Percentiles rank a stretch among this genome's conserved stretches.
phyloP scores from a whole-genome alignment of 1,140 invertebrate genomes.

The Colletes latitarsis region DNA sequence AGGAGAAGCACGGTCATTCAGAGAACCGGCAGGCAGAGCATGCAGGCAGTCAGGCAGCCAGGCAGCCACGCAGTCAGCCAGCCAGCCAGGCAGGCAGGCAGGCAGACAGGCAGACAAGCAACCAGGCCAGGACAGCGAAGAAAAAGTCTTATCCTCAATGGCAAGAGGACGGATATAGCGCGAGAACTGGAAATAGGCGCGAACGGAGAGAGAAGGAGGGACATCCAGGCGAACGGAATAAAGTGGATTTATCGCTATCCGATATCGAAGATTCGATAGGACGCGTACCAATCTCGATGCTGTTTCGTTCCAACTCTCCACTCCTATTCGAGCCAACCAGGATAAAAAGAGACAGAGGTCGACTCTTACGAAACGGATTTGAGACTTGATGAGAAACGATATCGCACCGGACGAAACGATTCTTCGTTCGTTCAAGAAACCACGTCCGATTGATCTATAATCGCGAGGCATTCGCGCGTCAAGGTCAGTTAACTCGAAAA shows the following conservation, averaged over 20 bases:
- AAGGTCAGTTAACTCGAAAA: constrained; percentile 48
- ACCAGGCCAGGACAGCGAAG: constrained; percentile 43
- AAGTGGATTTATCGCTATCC: constrained; percentile 56
- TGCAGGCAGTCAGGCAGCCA: constrained; percentile 10
- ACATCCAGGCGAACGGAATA: constrained; percentile 3
- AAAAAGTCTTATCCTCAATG: constrained; percentile 67
- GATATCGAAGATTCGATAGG: constrained; percentile 42
- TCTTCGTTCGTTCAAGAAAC: constrained; percentile 4
- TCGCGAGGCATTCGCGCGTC: constrained; percentile 51
- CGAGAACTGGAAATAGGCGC: constrained; percentile 67
- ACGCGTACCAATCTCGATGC: background rate
- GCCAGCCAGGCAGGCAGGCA: background rate
- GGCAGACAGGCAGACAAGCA: constrained; percentile 26
- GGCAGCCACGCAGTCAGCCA: background rate
- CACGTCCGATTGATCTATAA: constrained; percentile 41
- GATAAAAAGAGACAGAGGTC: background rate
- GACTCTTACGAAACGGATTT: background rate
- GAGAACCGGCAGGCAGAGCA: constrained; percentile 57
- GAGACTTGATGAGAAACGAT: constrained; percentile 26
- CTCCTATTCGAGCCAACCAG: constrained; percentile 34
- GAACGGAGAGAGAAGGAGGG: constrained; percentile 35
- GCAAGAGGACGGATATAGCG: constrained; percentile 58
- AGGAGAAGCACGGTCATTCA: constrained; percentile 63
- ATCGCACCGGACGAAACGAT: background rate
- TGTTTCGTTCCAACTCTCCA: constrained; percentile 9